Conservation (phyloP, 2,888 invertebrate species). For the Drosophila nr. perissopoda region DNA sequence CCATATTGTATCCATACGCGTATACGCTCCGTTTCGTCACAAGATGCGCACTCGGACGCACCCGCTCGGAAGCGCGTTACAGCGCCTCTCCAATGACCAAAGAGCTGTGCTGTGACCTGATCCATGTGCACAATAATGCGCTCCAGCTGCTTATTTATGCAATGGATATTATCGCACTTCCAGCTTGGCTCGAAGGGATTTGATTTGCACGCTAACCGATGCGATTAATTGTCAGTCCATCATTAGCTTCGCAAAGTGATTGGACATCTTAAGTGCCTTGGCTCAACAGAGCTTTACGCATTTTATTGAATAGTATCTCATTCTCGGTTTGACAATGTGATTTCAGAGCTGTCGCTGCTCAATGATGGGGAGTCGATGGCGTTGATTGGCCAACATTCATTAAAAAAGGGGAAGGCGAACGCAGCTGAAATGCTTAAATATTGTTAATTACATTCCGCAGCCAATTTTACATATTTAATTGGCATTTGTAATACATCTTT, state of each 20-base stretch:
- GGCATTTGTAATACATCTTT: neutral
- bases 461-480: neutral
- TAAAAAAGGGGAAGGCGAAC: neutral
- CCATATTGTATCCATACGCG: neutral
- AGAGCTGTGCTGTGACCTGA: neutral
- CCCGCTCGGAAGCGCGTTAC: constrained; percentile 2
- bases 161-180: neutral
- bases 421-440: neutral
- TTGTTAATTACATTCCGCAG: neutral
- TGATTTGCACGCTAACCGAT: constrained; percentile 1
- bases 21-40: neutral
- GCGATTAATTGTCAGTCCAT: constrained; percentile 2
- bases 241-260: neutral
- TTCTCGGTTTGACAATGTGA: neutral
- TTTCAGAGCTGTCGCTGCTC: neutral
- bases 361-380: neutral
- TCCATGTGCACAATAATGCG: constrained; percentile 1
- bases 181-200: neutral
- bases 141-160: constrained; percentile 5
- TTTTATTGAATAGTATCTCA: constrained; percentile 7
- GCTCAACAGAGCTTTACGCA: constrained; percentile 1
- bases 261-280: neutral
- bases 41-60: constrained; percentile 12
- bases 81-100: neutral
- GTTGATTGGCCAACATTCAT: neutral